Percentiles rank a stretch among this genome's conserved stretches.
Evolutionary conservation across 2,797 vertebrate species (phyloP).

Genomic region (Poecile montanus): DNA sequence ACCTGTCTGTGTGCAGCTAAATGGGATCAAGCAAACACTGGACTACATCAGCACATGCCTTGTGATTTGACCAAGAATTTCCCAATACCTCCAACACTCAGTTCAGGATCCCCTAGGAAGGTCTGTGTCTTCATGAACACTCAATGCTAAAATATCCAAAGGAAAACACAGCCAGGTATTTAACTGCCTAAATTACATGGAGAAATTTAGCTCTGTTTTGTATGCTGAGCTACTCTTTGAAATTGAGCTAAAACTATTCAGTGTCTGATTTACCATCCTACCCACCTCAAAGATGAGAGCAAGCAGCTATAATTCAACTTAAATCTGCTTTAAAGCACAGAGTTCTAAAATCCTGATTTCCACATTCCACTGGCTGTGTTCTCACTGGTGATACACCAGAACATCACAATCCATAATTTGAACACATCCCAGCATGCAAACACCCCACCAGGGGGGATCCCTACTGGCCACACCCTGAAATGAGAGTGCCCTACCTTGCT

Average conservation of each 20-base stretch:
- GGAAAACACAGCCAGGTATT: not conserved
- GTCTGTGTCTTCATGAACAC: not conserved
- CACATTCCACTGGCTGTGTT: not conserved
- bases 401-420: not conserved
- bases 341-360: not conserved
- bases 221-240: not conserved
- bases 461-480: not conserved
- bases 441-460: rapidly evolving
- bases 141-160: rapidly evolving
- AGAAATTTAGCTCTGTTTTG: not conserved
- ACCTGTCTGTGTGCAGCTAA: not conserved
- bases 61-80: not conserved
- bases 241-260: not conserved
- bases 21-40: not conserved
- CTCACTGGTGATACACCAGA: not conserved
- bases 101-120: not conserved
- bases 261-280: not conserved
- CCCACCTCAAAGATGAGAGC: not conserved
- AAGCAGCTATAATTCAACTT: not conserved
- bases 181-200: not conserved
- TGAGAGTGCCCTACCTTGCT: not conserved
- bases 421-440: not conserved
- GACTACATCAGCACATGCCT: not conserved
- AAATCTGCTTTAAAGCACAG: not conserved
- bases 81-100: not conserved